Evolutionary conservation across 2,797 vertebrate genomes (phyloP).

Genomic region (Liparis tanakae): DNA sequence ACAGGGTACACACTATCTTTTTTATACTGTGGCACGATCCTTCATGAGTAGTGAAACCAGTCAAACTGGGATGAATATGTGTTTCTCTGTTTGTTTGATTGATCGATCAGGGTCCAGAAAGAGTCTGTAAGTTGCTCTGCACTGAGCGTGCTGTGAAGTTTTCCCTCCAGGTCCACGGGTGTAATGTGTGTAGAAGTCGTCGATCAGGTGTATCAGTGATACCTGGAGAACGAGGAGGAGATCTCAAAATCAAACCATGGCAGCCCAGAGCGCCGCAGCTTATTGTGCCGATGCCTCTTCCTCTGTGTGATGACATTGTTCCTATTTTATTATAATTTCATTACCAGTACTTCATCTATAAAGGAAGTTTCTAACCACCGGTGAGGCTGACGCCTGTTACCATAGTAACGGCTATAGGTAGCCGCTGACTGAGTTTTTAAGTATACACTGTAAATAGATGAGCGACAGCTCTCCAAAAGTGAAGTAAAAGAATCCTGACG

Average conservation of each 20-base stretch:
- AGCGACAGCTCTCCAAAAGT: not conserved
- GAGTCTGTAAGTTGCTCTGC: not conserved
- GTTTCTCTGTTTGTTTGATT: slow-evolving; percentile 3
- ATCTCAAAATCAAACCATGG: slow-evolving; percentile 21
- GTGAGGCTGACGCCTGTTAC: not conserved
- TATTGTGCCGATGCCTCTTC: not conserved
- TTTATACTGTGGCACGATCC: not conserved
- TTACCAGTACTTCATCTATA: not conserved
- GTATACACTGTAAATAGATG: not conserved
- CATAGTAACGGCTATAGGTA: not conserved
- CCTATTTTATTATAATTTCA: not conserved
- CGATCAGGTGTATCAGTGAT: slow-evolving; percentile 46
- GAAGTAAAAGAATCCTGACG: not conserved
- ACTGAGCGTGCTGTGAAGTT: not conserved
- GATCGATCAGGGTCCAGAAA: slow-evolving; percentile 4
- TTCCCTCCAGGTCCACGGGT: slow-evolving; percentile 21
- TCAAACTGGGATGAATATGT: not conserved
- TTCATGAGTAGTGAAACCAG: slow-evolving; percentile 9
- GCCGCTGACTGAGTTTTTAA: not conserved
- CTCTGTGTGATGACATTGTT: not conserved
- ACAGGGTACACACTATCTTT: not conserved
- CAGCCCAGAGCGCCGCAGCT: slow-evolving; percentile 17
- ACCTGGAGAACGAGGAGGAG: slow-evolving; percentile 14
- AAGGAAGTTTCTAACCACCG: not conserved
- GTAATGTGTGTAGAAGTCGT: slow-evolving; percentile 63